A percentile compares a stretch with the other conserved stretches of the same genome.
Conservation (phyloP, 2,888 invertebrate species). For the Bombylius major region DNA sequence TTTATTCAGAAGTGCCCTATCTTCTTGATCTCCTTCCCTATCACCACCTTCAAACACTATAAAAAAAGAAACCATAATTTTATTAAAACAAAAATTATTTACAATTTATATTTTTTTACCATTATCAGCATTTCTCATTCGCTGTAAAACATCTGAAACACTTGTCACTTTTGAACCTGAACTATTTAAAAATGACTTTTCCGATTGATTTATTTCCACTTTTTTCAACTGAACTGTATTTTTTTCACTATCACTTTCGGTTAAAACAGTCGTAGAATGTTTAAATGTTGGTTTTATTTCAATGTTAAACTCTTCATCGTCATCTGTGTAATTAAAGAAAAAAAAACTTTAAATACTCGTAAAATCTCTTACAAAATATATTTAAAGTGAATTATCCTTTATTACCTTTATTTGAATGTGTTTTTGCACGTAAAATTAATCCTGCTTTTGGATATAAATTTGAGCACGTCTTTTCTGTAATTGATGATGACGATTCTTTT, state of each 20-base stretch:
- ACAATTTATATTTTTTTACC: slow-evolving; percentile 33
- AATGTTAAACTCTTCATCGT: slow-evolving; percentile 16
- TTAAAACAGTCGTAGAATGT: slow-evolving; percentile 14
- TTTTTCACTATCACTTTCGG: slow-evolving; percentile 24
- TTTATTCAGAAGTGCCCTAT: slow-evolving; percentile 65
- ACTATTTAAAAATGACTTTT: slow-evolving; percentile 57
- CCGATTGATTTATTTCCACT: slow-evolving; percentile 10
- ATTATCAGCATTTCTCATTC: slow-evolving; percentile 66
- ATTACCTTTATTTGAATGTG: slow-evolving; percentile 18
- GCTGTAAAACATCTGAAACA: slow-evolving; percentile 59
- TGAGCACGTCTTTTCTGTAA: slow-evolving; percentile 20
- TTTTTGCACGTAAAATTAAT: slow-evolving; percentile 51
- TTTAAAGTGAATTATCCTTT: background rate
- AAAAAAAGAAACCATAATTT: background rate
- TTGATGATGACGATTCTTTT: slow-evolving; percentile 36
- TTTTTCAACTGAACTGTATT: slow-evolving; percentile 20
- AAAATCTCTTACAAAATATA: too few relatives aligned
- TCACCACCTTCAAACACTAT: slow-evolving; percentile 53
- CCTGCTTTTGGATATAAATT: slow-evolving; percentile 56
- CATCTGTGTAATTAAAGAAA: too few relatives aligned
- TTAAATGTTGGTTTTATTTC: slow-evolving; percentile 20
- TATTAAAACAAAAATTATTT: background rate
- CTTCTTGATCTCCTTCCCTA: slow-evolving; percentile 53
- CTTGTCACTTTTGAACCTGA: slow-evolving; percentile 52
- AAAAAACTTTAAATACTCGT: too few relatives aligned